Base-by-base conservation (phyloP, 2,797 vertebrate genomes). In the Falco peregrinus region DNA sequence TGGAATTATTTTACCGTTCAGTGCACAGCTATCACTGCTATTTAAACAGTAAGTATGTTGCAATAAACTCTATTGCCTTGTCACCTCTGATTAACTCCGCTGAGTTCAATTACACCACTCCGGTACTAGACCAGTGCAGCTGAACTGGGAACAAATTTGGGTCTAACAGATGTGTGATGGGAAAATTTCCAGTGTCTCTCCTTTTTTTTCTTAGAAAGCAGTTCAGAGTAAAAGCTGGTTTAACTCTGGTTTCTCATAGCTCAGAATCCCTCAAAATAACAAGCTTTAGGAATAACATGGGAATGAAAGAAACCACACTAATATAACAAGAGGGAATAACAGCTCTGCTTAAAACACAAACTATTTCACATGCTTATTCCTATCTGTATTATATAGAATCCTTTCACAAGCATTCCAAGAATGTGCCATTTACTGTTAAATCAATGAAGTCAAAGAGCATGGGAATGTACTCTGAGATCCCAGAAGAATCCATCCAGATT, bases 381-480 rank as follows among this genome's bases (percentile, higher is more conserved):
- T 80, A 92, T 68, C 73, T n/a, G 15, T 76, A 97, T 93, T 93
- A 88, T 97, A 98, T 82, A 98, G 97, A 97, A 96, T 96, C 83
- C 95, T 97, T 97, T 96, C 18, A 6, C 77, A 96, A 94, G 87
- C 93, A 95, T 97, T 98, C 98, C 95, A 97, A 96, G 97, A 98
- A 98, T 97, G 92, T 97, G 97, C 95, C 97, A 94, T 92, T 97
- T 85, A 95, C 93, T 96, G 93, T 97, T 96, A 98, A 96, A 97
- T 94, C 96, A 94, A 57, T 78, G 89, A 96, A 97, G 97, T 96
- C 97, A 98, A 97, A 98, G 98, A 97, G 97, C 97, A 97, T 98
- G 98, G 97, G 97, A 98, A 98, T 88, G 80, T 84, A 87, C 92
- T 84, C 61, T 57, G 71, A 74, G 71, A 76, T 95, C 95, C 96